These are phyloP conservation scores for Linepithema humile DNA, from an alignment of 1,140 invertebrate species.

Conservation along the genomic window DNA sequence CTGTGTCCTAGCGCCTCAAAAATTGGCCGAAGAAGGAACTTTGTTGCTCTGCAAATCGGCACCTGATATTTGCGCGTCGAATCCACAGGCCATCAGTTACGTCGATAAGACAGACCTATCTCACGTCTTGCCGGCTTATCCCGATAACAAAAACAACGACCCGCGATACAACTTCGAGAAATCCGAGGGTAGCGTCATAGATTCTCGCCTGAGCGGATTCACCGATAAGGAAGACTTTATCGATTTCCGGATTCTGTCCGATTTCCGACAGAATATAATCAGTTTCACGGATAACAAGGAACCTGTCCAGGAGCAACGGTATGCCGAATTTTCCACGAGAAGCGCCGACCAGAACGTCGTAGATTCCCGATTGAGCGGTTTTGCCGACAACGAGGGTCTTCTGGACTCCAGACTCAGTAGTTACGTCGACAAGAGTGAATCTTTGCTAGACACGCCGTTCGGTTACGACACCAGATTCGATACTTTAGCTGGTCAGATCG, in stretches of 20 bases:
- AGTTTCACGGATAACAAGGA: conserved; percentile 81
- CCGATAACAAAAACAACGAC: conserved; percentile 77
- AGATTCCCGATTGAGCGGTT: conserved; percentile 70
- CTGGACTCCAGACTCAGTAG: conserved; percentile 65
- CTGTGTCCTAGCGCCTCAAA: conserved; percentile 72
- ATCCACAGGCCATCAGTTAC: conserved; percentile 82
- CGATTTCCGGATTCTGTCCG: conserved; percentile 80
- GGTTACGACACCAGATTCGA: conserved; percentile 79
- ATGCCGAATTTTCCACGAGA: conserved; percentile 75
- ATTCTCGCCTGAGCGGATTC: conserved; percentile 81
- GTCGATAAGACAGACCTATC: conserved; percentile 82
- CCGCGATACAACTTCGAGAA: conserved; percentile 80
- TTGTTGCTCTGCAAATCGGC: conserved; percentile 82
- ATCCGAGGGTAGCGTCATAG: conserved; percentile 79
- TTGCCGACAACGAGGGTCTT: conserved; percentile 76
- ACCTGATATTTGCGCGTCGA: conserved; percentile 83
- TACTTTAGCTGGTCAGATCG: conserved; percentile 82
- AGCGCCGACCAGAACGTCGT: conserved; percentile 48
- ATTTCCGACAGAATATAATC: conserved; percentile 82
- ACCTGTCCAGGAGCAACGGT: conserved; percentile 79
- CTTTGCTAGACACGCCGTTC: conserved; percentile 78
- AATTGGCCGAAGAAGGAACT: conserved; percentile 81
- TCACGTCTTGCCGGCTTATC: conserved; percentile 81
- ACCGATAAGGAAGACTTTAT: conserved; percentile 83
- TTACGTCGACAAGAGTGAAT: conserved; percentile 75